Base-by-base conservation (phyloP, 2,113 vertebrate species). In the Thymallus thymallus region DNA sequence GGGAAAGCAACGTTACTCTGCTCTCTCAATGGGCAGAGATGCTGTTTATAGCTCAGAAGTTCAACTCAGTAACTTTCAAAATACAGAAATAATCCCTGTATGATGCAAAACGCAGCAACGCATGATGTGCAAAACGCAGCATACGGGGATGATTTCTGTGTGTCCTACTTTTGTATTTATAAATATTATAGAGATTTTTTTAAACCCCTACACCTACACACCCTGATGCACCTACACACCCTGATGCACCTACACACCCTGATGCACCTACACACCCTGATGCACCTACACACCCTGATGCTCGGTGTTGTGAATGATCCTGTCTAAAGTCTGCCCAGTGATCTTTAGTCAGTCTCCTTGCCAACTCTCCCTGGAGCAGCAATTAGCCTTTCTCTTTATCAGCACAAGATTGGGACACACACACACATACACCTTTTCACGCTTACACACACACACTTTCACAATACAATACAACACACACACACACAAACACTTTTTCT, bases 311-410 rank as follows among this genome's bases (percentile, higher is more conserved):
- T 9, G 20, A 18, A 41, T 41, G 7, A 41, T 41, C 35, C 26
- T 30, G 64, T 58, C 70, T 48, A 7, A 55, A 68, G 23, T 82
- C 66, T 78, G 30, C 56, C 56, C 69, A 79, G 23, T 69, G 35
- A 76, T 82, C 72, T 73, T 14, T 55, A 71, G 7, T 76, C 18
- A 62, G 72, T 79, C 30, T 68, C 16, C 48, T 18, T 5, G 69
- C 67, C 3, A 51, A 58, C 60, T 74, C 26, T 18, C 30, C 55
- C 69, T 12, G 66, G 62, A 82, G 55, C 73, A 55, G 46, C 71
- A 85, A 69, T 81, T 82, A 73, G 58, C 64, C 29, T 69, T 56
- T 74, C 18, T 80, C 71, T 75, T 78, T 68, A 58, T 70, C 68
- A 56, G 30, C 68, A 26, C 16, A n/a, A 22, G 65, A 68, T 24